Conservation (phyloP, 2,888 invertebrate species). For the Caenorhabditis sulstoni region DNA sequence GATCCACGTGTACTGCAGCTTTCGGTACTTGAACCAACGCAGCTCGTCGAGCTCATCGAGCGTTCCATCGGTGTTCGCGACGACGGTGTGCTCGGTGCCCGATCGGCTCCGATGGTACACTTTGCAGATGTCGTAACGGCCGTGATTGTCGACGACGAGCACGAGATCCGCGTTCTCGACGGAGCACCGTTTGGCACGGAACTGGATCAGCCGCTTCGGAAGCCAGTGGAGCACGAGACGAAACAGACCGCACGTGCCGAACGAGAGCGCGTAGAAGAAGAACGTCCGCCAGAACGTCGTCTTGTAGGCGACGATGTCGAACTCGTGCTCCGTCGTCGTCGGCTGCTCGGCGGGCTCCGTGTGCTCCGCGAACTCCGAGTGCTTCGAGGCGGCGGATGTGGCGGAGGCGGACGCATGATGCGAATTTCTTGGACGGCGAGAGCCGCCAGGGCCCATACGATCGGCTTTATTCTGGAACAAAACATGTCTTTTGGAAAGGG, state of each 20-base stretch:
- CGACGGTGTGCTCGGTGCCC: constrained; percentile 45
- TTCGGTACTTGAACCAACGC: constrained; percentile 76
- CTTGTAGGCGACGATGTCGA: constrained; percentile 47
- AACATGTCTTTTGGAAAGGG: background rate
- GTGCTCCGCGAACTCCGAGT: too few species aligned
- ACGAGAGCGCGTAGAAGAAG: constrained; percentile 61
- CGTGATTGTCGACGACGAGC: constrained; percentile 68
- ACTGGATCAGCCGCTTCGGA: constrained; percentile 63
- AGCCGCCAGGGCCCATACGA: constrained; percentile 65
- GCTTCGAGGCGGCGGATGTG: constrained; percentile 42
- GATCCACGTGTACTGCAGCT: constrained; percentile 77
- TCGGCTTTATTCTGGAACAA: constrained; percentile 53
- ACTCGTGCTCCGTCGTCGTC: constrained; percentile 34
- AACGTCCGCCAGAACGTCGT: constrained; percentile 59
- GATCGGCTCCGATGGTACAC: constrained; percentile 28
- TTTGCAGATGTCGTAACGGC: constrained; percentile 48
- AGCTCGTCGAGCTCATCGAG: constrained; percentile 63
- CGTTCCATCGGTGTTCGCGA: constrained; percentile 56
- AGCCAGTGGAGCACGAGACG: constrained; percentile 79
- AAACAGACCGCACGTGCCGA: constrained; percentile 74
- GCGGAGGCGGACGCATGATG: constrained; percentile 50
- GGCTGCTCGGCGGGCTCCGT: too few species aligned
- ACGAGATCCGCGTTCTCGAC: constrained; percentile 74
- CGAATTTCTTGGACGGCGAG: constrained; percentile 60
- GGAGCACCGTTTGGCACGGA: constrained; percentile 66